A percentile compares a stretch with the other conserved stretches of the same genome.
phyloP scores from a whole-genome alignment of 1,140 invertebrate species.

The Dreissena rostriformis region DNA sequence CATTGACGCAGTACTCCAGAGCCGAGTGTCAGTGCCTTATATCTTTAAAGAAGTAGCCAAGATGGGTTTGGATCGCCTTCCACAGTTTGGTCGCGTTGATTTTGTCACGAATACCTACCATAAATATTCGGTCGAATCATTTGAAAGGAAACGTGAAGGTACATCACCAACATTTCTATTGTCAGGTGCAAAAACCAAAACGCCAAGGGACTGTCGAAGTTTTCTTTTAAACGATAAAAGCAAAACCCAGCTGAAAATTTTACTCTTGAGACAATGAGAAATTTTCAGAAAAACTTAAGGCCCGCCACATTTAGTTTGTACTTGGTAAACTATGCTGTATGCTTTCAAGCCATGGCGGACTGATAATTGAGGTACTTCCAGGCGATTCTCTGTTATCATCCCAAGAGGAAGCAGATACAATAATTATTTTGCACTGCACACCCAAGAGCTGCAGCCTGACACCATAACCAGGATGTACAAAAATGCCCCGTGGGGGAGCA shows the following conservation, averaged over 20 bases:
- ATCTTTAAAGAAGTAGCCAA: too few relatives aligned
- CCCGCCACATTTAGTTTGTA: not conserved
- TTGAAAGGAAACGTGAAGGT: not conserved
- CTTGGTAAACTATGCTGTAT: not conserved
- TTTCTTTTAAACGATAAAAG: not conserved
- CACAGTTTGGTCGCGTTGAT: not conserved
- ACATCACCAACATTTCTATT: not conserved
- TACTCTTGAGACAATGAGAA: not conserved
- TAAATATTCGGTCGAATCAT: not conserved
- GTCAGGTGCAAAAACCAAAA: conserved; percentile 2
- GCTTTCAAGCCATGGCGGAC: not conserved
- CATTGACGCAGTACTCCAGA: too few relatives aligned
- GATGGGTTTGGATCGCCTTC: too few relatives aligned
- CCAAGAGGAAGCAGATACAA: conserved; percentile 18
- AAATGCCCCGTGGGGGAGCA: too few relatives aligned
- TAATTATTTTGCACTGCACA: conserved; percentile 3
- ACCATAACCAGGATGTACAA: too few relatives aligned
- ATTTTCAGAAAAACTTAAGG: conserved; percentile 1
- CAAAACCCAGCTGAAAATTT: not conserved
- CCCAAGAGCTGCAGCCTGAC: not conserved
- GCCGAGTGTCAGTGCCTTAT: too few relatives aligned
- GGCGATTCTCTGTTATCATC: not conserved
- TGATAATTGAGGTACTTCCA: not conserved
- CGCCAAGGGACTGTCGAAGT: conserved; percentile 5
- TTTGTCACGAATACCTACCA: conserved; percentile 15